These are phyloP conservation scores for Phthorimaea operculella DNA, from an alignment of 1,140 invertebrate species.

Conservation along the genomic window DNA sequence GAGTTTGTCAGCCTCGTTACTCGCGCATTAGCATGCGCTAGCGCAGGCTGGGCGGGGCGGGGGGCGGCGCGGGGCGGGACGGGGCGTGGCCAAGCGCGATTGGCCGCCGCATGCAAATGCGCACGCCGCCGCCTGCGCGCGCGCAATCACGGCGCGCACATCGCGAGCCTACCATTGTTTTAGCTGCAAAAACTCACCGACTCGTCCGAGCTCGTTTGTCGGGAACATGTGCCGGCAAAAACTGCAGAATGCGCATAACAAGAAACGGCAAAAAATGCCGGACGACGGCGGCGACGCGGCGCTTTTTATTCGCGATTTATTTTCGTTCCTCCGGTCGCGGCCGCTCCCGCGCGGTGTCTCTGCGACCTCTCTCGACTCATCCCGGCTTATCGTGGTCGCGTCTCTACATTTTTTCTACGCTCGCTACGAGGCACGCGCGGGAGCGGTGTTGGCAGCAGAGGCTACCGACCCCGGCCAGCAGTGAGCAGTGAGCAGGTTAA, in stretches of 20 bases:
- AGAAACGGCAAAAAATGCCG: constrained; percentile 51
- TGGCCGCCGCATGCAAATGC: constrained; percentile 56
- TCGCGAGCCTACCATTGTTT: constrained; percentile 37
- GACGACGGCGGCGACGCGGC: constrained; percentile 19
- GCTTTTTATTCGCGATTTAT: constrained; percentile 55
- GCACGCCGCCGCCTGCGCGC: constrained; percentile 33
- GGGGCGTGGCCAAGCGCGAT: constrained; percentile 45
- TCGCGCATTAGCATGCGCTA: neutral
- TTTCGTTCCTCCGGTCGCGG: constrained; percentile 22
- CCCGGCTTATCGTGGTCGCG: neutral
- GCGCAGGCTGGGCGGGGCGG: neutral
- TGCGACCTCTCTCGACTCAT: neutral
- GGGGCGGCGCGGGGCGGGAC: constrained; percentile 13
- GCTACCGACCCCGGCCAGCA: constrained; percentile 13
- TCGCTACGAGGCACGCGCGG: neutral
- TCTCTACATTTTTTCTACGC: constrained; percentile 1
- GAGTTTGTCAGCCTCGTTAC: neutral
- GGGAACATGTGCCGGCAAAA: constrained; percentile 41
- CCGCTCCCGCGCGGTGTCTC: constrained; percentile 11
- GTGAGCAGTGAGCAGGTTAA: neutral
- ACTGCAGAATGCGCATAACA: constrained; percentile 50
- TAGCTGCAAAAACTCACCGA: constrained; percentile 30
- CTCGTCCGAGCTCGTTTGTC: constrained; percentile 42
- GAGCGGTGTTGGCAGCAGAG: neutral
- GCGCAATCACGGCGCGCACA: constrained; percentile 38